Conservation (phyloP, 1,140 invertebrate genomes). For the Lepidurus couesii region DNA sequence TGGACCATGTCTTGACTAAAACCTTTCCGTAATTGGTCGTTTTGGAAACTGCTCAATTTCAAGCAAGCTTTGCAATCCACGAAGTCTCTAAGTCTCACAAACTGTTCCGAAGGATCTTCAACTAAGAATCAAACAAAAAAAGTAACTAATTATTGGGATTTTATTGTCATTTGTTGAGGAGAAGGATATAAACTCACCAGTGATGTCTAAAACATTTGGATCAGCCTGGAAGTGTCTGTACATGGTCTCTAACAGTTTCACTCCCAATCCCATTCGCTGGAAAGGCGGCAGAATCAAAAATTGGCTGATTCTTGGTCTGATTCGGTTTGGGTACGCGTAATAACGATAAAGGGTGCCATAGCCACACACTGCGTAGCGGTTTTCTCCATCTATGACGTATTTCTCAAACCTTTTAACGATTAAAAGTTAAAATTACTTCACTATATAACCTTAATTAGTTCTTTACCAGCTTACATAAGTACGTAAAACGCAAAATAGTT, state of each 20-base stretch:
- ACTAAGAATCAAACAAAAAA: constrained; percentile 51
- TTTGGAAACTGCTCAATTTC: constrained; percentile 60
- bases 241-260: constrained; percentile 66
- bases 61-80: constrained; percentile 73
- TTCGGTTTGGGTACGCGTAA: constrained; percentile 83
- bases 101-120: constrained; percentile 85
- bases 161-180: background rate
- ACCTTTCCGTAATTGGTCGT: constrained; percentile 60
- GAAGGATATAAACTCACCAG: constrained; percentile 51
- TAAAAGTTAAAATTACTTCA: background rate
- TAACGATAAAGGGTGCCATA: constrained; percentile 91
- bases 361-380: constrained; percentile 70
- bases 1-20: constrained; percentile 69
- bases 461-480: background rate
- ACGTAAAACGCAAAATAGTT: background rate
- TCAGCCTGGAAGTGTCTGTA: constrained; percentile 66
- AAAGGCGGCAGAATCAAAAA: constrained; percentile 84
- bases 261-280: constrained; percentile 75
- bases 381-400: constrained; percentile 57
- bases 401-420: constrained; percentile 67
- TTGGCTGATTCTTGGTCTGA: constrained; percentile 83
- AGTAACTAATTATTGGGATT: constrained; percentile 35
- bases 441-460: background rate
- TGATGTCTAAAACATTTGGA: constrained; percentile 75
- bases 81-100: constrained; percentile 80